phyloP scores from a whole-genome alignment of 2,797 vertebrate species.

The Sebastes jordani region DNA sequence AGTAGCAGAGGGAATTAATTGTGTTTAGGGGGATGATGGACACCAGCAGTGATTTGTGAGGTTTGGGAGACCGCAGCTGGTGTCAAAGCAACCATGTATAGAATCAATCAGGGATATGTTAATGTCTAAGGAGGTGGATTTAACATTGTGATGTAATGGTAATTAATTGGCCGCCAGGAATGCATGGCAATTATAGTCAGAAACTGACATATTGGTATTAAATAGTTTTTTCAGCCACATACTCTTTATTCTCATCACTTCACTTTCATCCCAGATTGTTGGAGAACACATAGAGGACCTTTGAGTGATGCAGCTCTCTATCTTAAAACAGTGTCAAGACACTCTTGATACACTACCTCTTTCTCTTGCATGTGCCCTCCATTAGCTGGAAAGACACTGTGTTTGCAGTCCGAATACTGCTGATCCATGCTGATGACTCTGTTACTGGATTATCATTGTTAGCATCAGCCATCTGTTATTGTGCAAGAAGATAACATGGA shows the following conservation, averaged over 20 bases:
- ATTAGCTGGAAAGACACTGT: slow-evolving; percentile 49
- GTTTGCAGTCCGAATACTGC: slow-evolving; percentile 77
- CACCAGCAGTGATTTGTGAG: slow-evolving; percentile 46
- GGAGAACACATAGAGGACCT: neutral
- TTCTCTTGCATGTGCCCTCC: slow-evolving; percentile 26
- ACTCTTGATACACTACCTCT: slow-evolving; percentile 10
- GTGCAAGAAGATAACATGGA: slow-evolving; percentile 45
- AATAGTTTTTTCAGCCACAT: neutral
- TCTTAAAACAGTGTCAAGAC: slow-evolving; percentile 21
- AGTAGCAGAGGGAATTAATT: slow-evolving; percentile 42
- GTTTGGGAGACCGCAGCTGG: slow-evolving; percentile 26
- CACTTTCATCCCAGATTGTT: neutral
- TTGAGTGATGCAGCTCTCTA: slow-evolving; percentile 2
- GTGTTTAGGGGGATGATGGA: slow-evolving; percentile 40
- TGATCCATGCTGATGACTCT: slow-evolving; percentile 82
- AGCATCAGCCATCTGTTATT: slow-evolving; percentile 82
- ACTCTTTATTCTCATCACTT: neutral
- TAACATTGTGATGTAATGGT: slow-evolving; percentile 28
- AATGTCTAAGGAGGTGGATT: slow-evolving; percentile 18
- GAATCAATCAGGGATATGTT: slow-evolving; percentile 24
- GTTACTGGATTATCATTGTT: slow-evolving; percentile 82
- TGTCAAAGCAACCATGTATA: slow-evolving; percentile 50
- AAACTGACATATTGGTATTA: slow-evolving; percentile 1
- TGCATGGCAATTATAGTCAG: slow-evolving; percentile 16
- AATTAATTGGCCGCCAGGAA: slow-evolving; percentile 26